Conservation (phyloP, 2,888 invertebrate genomes). For the Ectemnius cavifrons region DNA sequence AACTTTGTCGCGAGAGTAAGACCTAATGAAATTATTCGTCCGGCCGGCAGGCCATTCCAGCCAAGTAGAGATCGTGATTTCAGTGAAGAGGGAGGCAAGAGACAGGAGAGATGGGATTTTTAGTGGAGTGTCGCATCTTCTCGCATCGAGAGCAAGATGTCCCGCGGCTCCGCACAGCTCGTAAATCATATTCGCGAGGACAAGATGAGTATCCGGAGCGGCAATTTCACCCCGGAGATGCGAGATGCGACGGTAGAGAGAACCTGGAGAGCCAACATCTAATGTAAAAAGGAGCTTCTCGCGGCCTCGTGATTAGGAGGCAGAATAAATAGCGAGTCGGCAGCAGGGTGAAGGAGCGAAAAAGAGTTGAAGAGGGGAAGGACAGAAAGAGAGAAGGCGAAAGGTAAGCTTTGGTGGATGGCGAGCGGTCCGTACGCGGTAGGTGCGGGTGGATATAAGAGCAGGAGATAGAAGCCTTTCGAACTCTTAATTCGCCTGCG, state of each 20-base stretch:
- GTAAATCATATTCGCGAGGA: conserved; percentile 10
- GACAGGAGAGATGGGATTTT: neutral
- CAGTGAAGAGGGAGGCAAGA: neutral
- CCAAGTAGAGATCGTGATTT: neutral
- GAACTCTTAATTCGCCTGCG: conserved; percentile 68
- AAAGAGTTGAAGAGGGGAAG: conserved; percentile 8
- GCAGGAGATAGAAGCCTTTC: conserved; percentile 59
- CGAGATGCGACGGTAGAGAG: conserved; percentile 14
- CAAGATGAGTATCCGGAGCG: neutral
- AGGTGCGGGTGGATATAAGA: too few species aligned
- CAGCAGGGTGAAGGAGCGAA: conserved; percentile 10
- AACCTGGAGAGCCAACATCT: conserved; percentile 10
- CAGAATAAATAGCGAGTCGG: conserved; percentile 44
- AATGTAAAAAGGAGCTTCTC: conserved; percentile 34
- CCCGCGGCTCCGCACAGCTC: neutral
- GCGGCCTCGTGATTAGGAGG: conserved; percentile 51
- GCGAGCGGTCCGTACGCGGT: neutral
- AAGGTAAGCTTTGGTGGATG: neutral
- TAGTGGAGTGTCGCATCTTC: neutral
- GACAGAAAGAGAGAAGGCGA: conserved; percentile 23
- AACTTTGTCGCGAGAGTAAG: neutral
- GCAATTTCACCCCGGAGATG: neutral
- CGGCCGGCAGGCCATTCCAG: neutral
- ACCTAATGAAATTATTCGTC: neutral
- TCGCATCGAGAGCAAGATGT: conserved; percentile 1